Conservation (phyloP, 1,140 invertebrate species). For the Zaprionus inermis region DNA sequence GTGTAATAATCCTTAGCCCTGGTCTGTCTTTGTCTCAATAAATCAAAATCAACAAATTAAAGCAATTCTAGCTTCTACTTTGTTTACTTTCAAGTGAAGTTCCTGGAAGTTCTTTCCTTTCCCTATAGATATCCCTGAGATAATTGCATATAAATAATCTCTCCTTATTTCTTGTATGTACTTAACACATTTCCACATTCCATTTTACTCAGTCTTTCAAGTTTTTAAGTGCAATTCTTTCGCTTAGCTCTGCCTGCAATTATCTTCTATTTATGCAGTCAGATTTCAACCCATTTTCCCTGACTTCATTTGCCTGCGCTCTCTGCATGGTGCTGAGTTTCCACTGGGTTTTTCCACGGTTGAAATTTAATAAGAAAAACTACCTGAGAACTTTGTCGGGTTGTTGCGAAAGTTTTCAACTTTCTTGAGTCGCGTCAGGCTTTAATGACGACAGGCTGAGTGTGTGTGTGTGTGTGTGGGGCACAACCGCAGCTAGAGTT, state of each 20-base stretch:
- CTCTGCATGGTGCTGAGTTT: not conserved
- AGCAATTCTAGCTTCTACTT: no score
- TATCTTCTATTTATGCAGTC: not conserved
- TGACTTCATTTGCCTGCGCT: not conserved
- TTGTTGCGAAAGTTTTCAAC: conserved; percentile 53
- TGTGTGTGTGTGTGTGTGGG: not conserved
- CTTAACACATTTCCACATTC: not conserved
- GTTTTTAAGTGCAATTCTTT: not conserved
- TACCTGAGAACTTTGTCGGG: conserved; percentile 40
- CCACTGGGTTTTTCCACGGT: not conserved
- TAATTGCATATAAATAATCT: not conserved
- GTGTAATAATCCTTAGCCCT: no score
- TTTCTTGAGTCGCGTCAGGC: conserved; percentile 52
- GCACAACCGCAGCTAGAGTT: not conserved
- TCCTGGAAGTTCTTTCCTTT: no score
- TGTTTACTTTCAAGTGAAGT: no score
- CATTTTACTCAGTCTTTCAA: not conserved
- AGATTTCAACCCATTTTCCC: not conserved
- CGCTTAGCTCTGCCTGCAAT: conserved; percentile 2
- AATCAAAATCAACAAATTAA: no score
- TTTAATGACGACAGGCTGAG: conserved; percentile 65
- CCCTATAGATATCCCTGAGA: no score
- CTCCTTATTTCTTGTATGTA: not conserved
- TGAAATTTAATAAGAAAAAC: conserved; percentile 45
- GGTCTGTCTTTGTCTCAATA: no score